A percentile compares a stretch with the other conserved stretches of the same genome.
phyloP scores from a whole-genome alignment of 2,888 invertebrate species.

The Pollenia angustigena region DNA sequence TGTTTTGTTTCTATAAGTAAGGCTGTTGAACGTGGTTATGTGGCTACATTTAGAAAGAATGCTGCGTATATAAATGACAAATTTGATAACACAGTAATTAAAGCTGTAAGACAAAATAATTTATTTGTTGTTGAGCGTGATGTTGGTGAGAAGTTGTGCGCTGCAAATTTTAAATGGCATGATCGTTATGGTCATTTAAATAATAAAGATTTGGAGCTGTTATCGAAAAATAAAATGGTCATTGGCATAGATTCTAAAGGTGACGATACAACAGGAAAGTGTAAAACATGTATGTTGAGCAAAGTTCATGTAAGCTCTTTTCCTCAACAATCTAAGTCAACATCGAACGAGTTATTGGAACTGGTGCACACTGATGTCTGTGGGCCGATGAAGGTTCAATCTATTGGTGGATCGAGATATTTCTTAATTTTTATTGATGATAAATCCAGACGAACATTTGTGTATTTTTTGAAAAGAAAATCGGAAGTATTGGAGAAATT shows the following conservation, averaged over 20 bases:
- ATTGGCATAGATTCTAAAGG: slow-evolving; percentile 38
- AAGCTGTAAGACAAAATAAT: no score
- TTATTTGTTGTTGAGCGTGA: background rate
- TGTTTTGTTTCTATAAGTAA: slow-evolving; percentile 69
- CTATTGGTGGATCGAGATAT: slow-evolving; percentile 22
- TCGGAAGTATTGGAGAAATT: slow-evolving; percentile 27
- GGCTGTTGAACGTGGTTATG: slow-evolving; percentile 18
- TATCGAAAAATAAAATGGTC: slow-evolving; percentile 64
- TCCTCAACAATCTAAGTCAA: background rate
- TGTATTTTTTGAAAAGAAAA: slow-evolving; percentile 17
- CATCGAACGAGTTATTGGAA: background rate
- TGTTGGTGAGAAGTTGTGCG: background rate
- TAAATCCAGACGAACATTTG: slow-evolving; percentile 33
- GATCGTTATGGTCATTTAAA: background rate
- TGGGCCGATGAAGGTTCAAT: background rate
- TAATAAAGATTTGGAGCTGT: slow-evolving; percentile 38
- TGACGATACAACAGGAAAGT: background rate
- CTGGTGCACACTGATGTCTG: background rate
- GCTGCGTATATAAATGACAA: no score
- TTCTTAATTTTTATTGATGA: slow-evolving; percentile 43
- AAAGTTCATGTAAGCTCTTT: slow-evolving; percentile 26
- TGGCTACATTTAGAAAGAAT: no score
- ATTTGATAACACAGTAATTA: no score
- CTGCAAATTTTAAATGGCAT: background rate
- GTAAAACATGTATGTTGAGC: slow-evolving; percentile 26